Evolutionary conservation across 1,140 invertebrate species (phyloP), one percentile per base, ranked within the genome.

Genomic region (Aphaenogaster floridana): DNA sequence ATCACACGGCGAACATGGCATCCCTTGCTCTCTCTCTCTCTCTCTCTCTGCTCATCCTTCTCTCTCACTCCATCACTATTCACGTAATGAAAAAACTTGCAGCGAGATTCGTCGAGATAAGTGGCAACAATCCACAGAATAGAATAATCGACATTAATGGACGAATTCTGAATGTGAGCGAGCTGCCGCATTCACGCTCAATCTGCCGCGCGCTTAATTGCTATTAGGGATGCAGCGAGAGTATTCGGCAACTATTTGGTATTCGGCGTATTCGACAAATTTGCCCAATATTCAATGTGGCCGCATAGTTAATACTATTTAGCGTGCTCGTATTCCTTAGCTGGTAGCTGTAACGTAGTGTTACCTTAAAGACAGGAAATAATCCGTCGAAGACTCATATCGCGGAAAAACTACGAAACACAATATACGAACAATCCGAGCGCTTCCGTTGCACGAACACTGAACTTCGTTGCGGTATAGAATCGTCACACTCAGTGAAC

Each of bases 211-310:
- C 86, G 81, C 80, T 88, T 91, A 91, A 91, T 90, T 88, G 86
- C 90, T 91, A 90, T 90, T 90, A 88, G 86, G 61, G 83, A 91
- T 90, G 77, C 90, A 90, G 77, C 81, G 86, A 90, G 86, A 90
- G 88, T 91, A 91, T 91, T 91, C 89, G 54, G 81, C 81, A 91
- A 91, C 86, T 91, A 90, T 91, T 91, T 88, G 87, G 81, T 90
- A 88, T 90, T 90, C 81, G 71, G 69, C 86, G 72, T 91, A 88
- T 90, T 91, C 80, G 69, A 77, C 86, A 76, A 90, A 90, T 91
- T 90, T 88, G 76, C 76, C 81, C 81, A 88, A 90, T 91, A 86
- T 71, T 90, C 89, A 45, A 80, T 78, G 57, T 88, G 63, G 86
- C 81, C 59, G 71, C 57, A 84, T 86, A 83, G 87, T 90, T 83